phyloP scores from a whole-genome alignment of 2,888 invertebrate species.

The Parapristionchus giblindavisi region DNA sequence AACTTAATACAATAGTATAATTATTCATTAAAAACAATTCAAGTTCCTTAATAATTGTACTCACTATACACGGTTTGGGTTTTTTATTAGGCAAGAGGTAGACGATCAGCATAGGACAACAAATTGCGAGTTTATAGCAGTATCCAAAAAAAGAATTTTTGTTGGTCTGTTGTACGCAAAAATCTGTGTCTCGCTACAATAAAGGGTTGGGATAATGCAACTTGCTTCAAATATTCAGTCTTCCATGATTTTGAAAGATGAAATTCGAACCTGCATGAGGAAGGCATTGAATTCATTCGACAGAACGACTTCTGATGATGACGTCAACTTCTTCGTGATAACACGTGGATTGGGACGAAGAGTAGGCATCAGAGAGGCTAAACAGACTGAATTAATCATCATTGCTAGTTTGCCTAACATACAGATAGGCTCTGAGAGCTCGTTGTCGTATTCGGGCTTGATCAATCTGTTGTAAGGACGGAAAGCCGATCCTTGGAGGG shows the following conservation, averaged over 20 bases:
- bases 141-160: no score
- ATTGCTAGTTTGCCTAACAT: constrained; percentile 29
- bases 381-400: not conserved
- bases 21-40: not conserved
- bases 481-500: constrained; percentile 90
- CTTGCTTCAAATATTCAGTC: no score
- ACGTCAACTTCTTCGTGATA: constrained; percentile 57
- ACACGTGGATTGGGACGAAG: constrained; percentile 62
- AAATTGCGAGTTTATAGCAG: no score
- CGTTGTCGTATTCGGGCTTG: constrained; percentile 65
- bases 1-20: constrained; percentile 42
- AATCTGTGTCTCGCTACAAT: no score
- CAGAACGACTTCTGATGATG: constrained; percentile 62
- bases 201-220: no score
- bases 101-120: no score
- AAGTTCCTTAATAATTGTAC: not conserved
- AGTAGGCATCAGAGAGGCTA: constrained; percentile 51
- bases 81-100: no score
- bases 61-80: not conserved
- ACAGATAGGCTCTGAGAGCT: constrained; percentile 65
- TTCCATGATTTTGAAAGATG: no score
- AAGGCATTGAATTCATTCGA: constrained; percentile 65
- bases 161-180: no score
- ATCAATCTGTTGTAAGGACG: constrained; percentile 74
- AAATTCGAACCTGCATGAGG: constrained; percentile 55